Evolutionary conservation across 1,140 invertebrate species (phyloP).

Genomic region (Drosophila malerkotliana): DNA sequence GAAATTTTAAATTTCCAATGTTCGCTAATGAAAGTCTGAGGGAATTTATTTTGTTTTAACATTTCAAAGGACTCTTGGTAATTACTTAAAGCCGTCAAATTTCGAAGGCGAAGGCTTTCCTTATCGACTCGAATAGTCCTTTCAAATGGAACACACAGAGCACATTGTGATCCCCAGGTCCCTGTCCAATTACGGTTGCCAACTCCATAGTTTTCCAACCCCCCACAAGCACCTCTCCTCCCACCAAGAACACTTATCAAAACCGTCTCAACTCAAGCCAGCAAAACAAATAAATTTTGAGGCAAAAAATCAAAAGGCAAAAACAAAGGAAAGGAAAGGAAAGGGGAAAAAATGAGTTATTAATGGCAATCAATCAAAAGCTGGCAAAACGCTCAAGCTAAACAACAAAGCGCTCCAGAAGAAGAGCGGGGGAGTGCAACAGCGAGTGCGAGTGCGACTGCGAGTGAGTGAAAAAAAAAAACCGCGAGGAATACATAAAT

Average conservation of each 20-base stretch:
- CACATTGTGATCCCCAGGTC: conserved; percentile 25
- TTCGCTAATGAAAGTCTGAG: not conserved
- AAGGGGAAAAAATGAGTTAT: conserved; percentile 70
- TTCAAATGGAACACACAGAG: conserved; percentile 11
- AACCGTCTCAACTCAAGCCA: conserved; percentile 39
- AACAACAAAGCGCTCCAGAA: conserved; percentile 28
- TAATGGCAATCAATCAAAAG: conserved; percentile 80
- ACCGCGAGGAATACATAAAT: conserved; percentile 74
- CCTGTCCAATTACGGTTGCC: conserved; percentile 41
- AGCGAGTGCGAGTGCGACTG: conserved; percentile 9
- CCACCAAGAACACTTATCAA: conserved; percentile 33
- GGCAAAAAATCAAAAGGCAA: conserved; percentile 20
- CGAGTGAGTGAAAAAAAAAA: conserved; percentile 33
- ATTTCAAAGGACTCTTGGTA: conserved; percentile 3
- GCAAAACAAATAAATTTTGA: conserved; percentile 71
- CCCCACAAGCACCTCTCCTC: not conserved
- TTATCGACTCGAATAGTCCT: conserved; percentile 7
- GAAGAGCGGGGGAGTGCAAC: conserved; percentile 7
- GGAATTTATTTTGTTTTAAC: conserved; percentile 4
- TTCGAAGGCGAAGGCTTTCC: not conserved
- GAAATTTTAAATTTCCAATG: not conserved
- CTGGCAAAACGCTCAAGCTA: conserved; percentile 57
- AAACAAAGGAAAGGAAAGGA: conserved; percentile 40
- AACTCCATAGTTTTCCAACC: conserved; percentile 34
- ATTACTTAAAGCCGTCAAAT: conserved; percentile 1